Evolutionary conservation across 2,888 invertebrate species (phyloP), one percentile per base, ranked within the genome.

Genomic region (Flexamia atlantica): DNA sequence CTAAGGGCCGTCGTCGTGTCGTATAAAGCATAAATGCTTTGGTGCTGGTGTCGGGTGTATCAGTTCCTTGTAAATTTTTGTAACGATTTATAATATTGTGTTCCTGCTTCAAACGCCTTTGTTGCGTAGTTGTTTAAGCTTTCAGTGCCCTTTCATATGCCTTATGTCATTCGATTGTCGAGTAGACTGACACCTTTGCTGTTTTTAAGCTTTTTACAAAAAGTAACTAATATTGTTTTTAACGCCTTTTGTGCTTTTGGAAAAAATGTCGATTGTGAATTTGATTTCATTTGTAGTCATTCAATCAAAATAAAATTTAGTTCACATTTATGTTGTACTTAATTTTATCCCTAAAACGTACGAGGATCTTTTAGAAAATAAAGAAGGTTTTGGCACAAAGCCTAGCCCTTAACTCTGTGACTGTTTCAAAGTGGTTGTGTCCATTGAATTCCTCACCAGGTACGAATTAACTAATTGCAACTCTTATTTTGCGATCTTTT

Each of bases 291-390:
- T 72, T 50, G 64, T 83, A 80, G 80, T 50, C 46, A 80, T 46
- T 64, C 32, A 80, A 83, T 83, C 83, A 80, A 83, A 83, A 83
- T 83, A 83, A 83, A 83, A 50, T 83, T 83, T 83, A 83, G 83
- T 83, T 83, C 83, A 83, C 83, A 79, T 72, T 25, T 46, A 14
- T 46, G 46, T 46, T 46, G 3, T 1, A 46, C 14, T 46, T 46
- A 14, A 46, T 46, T 17, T 17, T 46, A 46, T 46, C 14, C 12
- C 17, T 46, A 46, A 17, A 14, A 17, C 12, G 7, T 46, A 46
- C 12, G 46, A 40, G 23, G n/a, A n/a, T n/a, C n/a, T n/a, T n/a
- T n/a, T n/a, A n/a, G n/a, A n/a, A n/a, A n/a, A n/a, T n/a, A n/a
- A n/a, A n/a, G n/a, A n/a, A n/a, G n/a, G n/a, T n/a, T n/a, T n/a